Base-by-base conservation (phyloP, 2,797 vertebrate species). In the Malurus leucopterus region DNA sequence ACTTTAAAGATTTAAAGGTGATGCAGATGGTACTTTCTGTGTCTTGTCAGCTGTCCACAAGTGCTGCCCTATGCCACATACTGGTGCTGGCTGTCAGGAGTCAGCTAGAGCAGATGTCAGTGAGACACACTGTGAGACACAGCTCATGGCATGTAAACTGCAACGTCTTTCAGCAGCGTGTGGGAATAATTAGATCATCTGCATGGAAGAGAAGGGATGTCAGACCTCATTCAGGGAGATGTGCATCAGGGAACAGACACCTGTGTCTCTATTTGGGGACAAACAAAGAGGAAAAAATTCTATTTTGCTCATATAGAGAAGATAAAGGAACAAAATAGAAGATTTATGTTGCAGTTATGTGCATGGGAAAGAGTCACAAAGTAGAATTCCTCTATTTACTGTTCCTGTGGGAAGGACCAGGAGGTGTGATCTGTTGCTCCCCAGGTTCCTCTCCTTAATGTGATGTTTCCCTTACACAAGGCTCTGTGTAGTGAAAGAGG, bases 131-230 rank as follows among this genome's bases (percentile, higher is more conserved):
- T 9, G 21, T 5, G 4, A 78, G 58, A 70, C 59, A 43, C 62
- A 57, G 40, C 70, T 59, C 43, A 9, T 67, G 72, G 38, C 46
- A 57, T 46, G 34, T 16, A 64, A 73, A 71, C 71, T 11, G 49
- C 62, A 59, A 4, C 0, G 8, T 20, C 53, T 81, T 92, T 70
- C 63, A 51, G 73, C 47, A 77, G 86, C 0, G 1, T 64, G 46
- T 67, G 65, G 54, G 87, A 90, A 82, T 88, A 76, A 89, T 94
- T 76, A 94, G 70, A 65, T 89, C 47, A 93, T 87, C 75, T 90
- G 63, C 73, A 57, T 61, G 94, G 68, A 88, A 63, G 72, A 50
- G 50, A 41, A 57, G 27, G 63, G 62, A 71, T 84, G 86, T 75
- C 84, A 91, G 81, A 53, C 50, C 65, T 88, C 53, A 62, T 92